These are phyloP conservation scores for Sipha flava DNA, from an alignment of 1,140 invertebrate genomes.

Conservation along the genomic window DNA sequence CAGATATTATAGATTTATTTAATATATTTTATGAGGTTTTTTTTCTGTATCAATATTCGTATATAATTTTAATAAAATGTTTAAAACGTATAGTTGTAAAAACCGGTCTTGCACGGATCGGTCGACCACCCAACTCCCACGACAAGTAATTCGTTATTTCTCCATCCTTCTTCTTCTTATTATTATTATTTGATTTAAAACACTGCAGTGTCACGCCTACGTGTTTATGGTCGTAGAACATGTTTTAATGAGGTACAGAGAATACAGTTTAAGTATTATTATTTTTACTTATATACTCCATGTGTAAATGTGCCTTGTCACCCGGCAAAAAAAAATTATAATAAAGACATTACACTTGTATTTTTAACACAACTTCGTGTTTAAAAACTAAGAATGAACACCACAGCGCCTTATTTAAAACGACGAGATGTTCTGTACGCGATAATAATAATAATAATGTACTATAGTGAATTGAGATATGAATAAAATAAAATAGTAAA, in stretches of 20 bases:
- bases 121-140: slow-evolving; percentile 10
- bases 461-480: too few species aligned
- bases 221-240: neutral
- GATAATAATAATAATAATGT: neutral
- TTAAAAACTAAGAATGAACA: too few species aligned
- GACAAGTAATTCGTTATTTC: neutral
- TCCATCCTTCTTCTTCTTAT: neutral
- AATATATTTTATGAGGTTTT: neutral
- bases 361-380: neutral
- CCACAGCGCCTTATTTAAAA: too few species aligned
- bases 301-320: neutral
- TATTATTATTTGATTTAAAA: slow-evolving; percentile 14
- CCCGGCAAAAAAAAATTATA: neutral
- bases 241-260: neutral
- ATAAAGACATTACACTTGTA: neutral
- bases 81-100: neutral
- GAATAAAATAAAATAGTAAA: too few species aligned
- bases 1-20: neutral
- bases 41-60: neutral
- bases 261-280: too few species aligned
- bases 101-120: neutral
- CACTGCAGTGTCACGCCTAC: neutral
- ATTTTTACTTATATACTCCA: neutral
- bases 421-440: too few species aligned
- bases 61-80: neutral